A percentile compares a stretch with the other conserved stretches of the same genome.
phyloP scores from a whole-genome alignment of 2,113 vertebrate genomes.

The Hypomesus transpacificus region DNA sequence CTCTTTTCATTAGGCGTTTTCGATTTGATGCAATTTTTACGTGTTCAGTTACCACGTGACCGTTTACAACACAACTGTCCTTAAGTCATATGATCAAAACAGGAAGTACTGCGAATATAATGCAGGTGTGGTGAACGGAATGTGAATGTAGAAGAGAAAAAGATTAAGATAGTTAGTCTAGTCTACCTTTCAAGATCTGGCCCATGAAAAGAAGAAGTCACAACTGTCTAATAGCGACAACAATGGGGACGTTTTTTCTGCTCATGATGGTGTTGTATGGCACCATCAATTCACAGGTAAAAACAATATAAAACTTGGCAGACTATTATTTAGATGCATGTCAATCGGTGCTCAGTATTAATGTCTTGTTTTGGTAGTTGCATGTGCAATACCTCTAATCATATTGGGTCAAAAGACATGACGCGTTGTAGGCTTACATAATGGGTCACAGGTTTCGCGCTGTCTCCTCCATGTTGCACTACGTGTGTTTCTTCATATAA shows the following conservation, averaged over 20 bases:
- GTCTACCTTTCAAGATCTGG: background rate
- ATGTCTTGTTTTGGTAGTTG: too few relatives aligned
- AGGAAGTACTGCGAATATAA: conserved; percentile 25
- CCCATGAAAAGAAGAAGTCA: conserved; percentile 51
- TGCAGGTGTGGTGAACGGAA: background rate
- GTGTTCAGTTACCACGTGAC: background rate
- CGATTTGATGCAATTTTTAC: too few relatives aligned
- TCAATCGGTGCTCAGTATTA: too few relatives aligned
- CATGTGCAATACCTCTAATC: too few relatives aligned
- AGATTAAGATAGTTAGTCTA: background rate
- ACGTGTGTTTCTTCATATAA: too few relatives aligned
- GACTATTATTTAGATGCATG: too few relatives aligned
- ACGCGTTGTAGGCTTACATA: too few relatives aligned
- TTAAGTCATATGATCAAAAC: conserved; percentile 41
- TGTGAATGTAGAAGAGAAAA: background rate
- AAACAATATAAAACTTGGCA: too few relatives aligned
- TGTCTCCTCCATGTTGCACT: too few relatives aligned
- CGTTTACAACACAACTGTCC: background rate
- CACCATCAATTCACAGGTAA: conserved; percentile 45
- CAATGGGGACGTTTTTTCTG: conserved; percentile 52
- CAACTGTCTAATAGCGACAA: conserved; percentile 52
- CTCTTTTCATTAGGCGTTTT: too few relatives aligned
- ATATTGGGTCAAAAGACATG: too few relatives aligned
- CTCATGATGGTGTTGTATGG: conserved; percentile 64
- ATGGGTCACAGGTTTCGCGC: too few relatives aligned